Evolutionary conservation across 2,888 invertebrate genomes (phyloP), one percentile per base, ranked within the genome.

Genomic region (Ypsolopha sequella): DNA sequence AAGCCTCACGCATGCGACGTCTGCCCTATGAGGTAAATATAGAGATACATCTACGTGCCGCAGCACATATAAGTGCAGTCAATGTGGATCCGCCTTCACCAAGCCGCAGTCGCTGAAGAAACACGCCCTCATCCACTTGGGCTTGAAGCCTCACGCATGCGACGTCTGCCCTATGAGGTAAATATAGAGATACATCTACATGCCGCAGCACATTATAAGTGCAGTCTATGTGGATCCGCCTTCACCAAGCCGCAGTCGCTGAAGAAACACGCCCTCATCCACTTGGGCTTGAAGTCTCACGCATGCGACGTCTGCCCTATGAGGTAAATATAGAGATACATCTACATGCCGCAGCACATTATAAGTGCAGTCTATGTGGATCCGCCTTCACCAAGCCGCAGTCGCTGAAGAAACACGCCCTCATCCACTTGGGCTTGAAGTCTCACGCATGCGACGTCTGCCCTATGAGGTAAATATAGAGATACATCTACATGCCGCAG

Each of bases 211-310:
- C 91, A 91, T 0, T 90, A 89, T 69, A 87, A 88, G 53, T 92
- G 92, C 56, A 89, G 89, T 33, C 86, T 87, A 53, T 92, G 92
- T 57, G 88, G 89, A 9, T 89, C 91, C 55, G 60, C 85, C 14
- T 89, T 89, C 60, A 89, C 88, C 0, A 88, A 89, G 53, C 75
- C 78, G 1, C 87, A 80, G 57, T 87, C 89, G 0, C 68, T 92
- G 36, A 90, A 89, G 63, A 88, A 92, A 47, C 92, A 92, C 62
- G 85, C 88, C 60, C 68, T 90, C 45, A 91, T 90, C n/a, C 92
- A 91, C 58, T 87, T 89, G 0, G 91, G 90, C 0, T 80, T 90
- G 48, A 82, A 88, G 52, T 89, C 90, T 0, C 89, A 66, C 61
- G 81, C 61, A 54, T 88, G 88, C 55, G 88, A 88, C 10, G 76